A percentile compares a stretch with the other conserved stretches of the same genome.
Conservation (phyloP, 1,140 invertebrate species). For the Drosophila azteca region DNA sequence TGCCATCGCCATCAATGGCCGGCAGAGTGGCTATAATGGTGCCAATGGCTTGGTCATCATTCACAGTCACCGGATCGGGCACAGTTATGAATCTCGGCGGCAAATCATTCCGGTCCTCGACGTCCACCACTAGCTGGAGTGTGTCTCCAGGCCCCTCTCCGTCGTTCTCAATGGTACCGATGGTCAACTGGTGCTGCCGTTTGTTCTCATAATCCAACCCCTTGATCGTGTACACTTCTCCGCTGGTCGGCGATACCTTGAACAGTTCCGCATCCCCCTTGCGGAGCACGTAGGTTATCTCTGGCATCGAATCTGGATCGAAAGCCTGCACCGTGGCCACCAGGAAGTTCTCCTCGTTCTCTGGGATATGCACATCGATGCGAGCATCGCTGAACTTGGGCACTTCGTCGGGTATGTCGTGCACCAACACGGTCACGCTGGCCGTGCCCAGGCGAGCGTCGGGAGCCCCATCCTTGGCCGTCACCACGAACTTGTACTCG, state of each 20-base stretch:
- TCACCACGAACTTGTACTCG: conserved; percentile 93
- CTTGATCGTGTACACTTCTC: conserved; percentile 89
- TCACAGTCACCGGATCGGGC: conserved; percentile 91
- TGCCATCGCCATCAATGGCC: conserved; percentile 92
- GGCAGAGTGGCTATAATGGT: conserved; percentile 90
- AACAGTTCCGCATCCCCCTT: conserved; percentile 92
- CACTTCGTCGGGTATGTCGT: conserved; percentile 92
- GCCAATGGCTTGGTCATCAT: conserved; percentile 92
- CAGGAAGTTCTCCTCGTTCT: conserved; percentile 91
- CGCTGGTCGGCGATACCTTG: conserved; percentile 91
- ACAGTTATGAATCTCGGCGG: conserved; percentile 93
- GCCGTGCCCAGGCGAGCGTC: conserved; percentile 94
- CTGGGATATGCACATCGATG: conserved; percentile 91
- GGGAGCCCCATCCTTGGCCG: conserved; percentile 93
- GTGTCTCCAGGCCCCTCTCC: conserved; percentile 88
- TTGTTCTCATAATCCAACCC: conserved; percentile 92
- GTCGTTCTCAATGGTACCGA: conserved; percentile 93
- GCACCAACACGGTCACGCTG: conserved; percentile 90
- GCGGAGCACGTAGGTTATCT: conserved; percentile 93
- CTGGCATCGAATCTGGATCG: conserved; percentile 91
- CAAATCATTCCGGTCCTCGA: conserved; percentile 93
- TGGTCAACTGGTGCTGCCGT: conserved; percentile 88
- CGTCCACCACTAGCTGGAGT: conserved; percentile 90
- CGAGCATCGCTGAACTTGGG: conserved; percentile 90
- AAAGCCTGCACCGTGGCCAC: conserved; percentile 89